phyloP scores from a whole-genome alignment of 2,797 vertebrate species.

The Pachyuromys duprasi region DNA sequence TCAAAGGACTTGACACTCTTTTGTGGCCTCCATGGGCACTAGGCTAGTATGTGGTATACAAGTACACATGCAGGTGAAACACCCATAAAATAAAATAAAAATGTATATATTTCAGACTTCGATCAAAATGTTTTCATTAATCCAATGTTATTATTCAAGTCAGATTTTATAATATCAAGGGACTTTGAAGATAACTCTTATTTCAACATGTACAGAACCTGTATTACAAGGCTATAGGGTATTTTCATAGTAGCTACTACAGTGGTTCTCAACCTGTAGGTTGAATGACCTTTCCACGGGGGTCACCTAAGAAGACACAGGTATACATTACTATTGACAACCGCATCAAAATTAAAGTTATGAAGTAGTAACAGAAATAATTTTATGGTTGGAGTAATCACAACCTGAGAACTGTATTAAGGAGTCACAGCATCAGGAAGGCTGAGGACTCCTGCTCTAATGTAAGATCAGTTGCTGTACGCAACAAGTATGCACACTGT shows the following conservation, averaged over 20 bases:
- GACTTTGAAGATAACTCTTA: background rate
- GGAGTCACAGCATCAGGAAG: background rate
- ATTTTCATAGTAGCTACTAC: background rate
- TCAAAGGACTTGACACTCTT: background rate
- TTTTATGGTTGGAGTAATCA: background rate
- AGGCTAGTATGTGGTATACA: background rate
- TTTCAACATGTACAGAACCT: background rate
- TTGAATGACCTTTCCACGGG: background rate
- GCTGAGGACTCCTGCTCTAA: background rate
- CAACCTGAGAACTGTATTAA: background rate
- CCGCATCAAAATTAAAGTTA: background rate
- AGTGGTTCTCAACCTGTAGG: background rate
- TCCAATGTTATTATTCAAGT: background rate
- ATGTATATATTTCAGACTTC: background rate
- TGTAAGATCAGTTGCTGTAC: background rate
- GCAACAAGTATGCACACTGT: background rate
- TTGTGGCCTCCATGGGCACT: background rate
- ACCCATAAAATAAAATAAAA: background rate
- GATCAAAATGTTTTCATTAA: background rate
- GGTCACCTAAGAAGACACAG: background rate
- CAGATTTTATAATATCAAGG: background rate
- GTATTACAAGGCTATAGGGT: background rate
- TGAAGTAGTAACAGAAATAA: background rate
- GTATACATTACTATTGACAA: background rate
- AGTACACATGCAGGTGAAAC: background rate